phyloP scores from a whole-genome alignment of 1,140 invertebrate species.

The Uloborus diversus region DNA sequence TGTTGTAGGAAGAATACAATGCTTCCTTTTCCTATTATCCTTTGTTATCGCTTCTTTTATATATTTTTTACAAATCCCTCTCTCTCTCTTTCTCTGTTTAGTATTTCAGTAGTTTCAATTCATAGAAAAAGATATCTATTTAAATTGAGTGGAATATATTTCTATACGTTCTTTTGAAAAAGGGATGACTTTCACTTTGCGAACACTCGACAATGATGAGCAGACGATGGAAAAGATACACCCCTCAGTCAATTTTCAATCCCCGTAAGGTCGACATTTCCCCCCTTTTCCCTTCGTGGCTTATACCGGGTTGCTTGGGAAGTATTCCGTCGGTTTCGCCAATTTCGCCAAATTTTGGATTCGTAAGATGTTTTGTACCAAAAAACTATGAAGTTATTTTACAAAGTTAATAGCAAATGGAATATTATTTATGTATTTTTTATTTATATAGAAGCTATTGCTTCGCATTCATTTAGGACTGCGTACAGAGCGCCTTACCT shows the following conservation, averaged over 20 bases:
- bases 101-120: background rate
- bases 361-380: no score
- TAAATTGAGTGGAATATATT: conserved; percentile 45
- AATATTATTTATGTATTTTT: background rate
- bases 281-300: background rate
- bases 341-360: background rate
- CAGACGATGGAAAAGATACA: conserved; percentile 43
- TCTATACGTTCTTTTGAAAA: conserved; percentile 25
- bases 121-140: conserved; percentile 14
- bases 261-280: conserved; percentile 43
- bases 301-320: background rate
- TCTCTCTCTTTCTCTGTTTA: conserved; percentile 10
- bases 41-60: conserved; percentile 33
- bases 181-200: conserved; percentile 42
- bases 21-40: conserved; percentile 42
- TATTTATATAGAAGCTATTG: no score
- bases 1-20: conserved; percentile 21
- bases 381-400: no score
- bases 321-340: background rate
- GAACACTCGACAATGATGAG: conserved; percentile 48
- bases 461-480: no score
- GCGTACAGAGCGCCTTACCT: no score
- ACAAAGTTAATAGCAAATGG: no score
- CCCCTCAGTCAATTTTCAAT: conserved; percentile 53
- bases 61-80: background rate